phyloP scores from a whole-genome alignment of 2,113 vertebrate species.

The Callipepla californica region DNA sequence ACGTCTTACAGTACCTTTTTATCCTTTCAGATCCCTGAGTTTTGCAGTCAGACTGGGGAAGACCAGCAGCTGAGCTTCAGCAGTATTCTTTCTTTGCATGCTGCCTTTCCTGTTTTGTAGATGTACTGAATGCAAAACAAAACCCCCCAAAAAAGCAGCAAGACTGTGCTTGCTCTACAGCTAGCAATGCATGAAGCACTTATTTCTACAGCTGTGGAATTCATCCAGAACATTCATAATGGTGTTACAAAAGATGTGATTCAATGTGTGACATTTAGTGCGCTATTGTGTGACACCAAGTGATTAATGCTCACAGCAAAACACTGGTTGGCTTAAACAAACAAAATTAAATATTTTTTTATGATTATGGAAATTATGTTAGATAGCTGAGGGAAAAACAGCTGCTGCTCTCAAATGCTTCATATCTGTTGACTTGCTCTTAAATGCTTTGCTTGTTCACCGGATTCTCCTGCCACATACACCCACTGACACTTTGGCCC shows the following conservation, averaged over 20 bases:
- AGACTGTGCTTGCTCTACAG: background rate
- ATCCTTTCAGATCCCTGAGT: background rate
- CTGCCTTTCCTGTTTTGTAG: conserved; percentile 31
- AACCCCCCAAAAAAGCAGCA: background rate
- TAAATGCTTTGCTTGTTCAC: background rate
- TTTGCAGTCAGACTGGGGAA: background rate
- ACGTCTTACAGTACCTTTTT: background rate
- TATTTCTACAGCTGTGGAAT: conserved; percentile 16
- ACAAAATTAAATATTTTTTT: conserved; percentile 37
- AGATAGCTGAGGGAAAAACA: background rate
- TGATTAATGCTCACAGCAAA: conserved; percentile 54
- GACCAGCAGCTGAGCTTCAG: conserved; percentile 32
- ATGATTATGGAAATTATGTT: conserved; percentile 20
- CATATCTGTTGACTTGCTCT: background rate
- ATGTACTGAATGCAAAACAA: conserved; percentile 37
- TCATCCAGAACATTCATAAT: conserved; percentile 25
- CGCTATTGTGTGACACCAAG: background rate
- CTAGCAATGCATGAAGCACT: conserved; percentile 45
- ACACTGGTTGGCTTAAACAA: conserved; percentile 34
- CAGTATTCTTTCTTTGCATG: background rate
- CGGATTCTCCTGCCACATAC: background rate
- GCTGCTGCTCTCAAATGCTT: conserved; percentile 27
- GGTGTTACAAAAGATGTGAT: background rate
- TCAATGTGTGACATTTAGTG: conserved; percentile 26
- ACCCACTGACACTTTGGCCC: background rate